Percentiles rank a stretch among this genome's conserved stretches.
Conservation (phyloP, 2,888 invertebrate genomes). For the Trichogramma evanescens region DNA sequence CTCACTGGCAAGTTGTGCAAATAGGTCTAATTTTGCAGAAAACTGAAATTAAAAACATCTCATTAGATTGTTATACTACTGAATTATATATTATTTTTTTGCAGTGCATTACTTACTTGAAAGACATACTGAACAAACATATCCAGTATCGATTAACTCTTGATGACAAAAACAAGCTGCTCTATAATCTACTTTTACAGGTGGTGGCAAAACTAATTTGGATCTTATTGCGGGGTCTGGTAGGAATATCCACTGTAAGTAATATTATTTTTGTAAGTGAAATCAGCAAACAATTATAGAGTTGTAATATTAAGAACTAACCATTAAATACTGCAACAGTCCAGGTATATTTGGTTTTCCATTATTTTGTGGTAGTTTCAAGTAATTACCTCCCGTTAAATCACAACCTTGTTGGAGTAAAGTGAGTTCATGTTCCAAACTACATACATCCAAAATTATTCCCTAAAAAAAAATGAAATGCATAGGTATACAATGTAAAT, state of each 20-base stretch:
- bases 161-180: constrained; percentile 98
- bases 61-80: constrained; percentile 1
- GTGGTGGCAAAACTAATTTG: constrained; percentile 80
- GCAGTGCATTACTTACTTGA: constrained; percentile 61
- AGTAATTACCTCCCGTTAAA: constrained; percentile 87
- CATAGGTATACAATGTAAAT: background rate
- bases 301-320: constrained; percentile 43
- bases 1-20: constrained; percentile 95
- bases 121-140: constrained; percentile 94
- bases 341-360: constrained; percentile 69
- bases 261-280: constrained; percentile 14
- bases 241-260: constrained; percentile 79
- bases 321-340: constrained; percentile 77
- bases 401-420: constrained; percentile 94
- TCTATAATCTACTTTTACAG: constrained; percentile 88
- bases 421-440: constrained; percentile 83
- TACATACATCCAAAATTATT: constrained; percentile 86
- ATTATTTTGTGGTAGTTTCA: constrained; percentile 68
- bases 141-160: constrained; percentile 90
- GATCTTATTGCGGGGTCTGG: constrained; percentile 75
- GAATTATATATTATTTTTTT: constrained; percentile 6
- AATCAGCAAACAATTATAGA: background rate
- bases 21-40: constrained; percentile 97
- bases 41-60: constrained; percentile 58
- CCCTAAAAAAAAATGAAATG: constrained; percentile 54